These are phyloP conservation scores for Brachypteracias leptosomus DNA, from an alignment of 2,113 vertebrate genomes.

Conservation along the genomic window DNA sequence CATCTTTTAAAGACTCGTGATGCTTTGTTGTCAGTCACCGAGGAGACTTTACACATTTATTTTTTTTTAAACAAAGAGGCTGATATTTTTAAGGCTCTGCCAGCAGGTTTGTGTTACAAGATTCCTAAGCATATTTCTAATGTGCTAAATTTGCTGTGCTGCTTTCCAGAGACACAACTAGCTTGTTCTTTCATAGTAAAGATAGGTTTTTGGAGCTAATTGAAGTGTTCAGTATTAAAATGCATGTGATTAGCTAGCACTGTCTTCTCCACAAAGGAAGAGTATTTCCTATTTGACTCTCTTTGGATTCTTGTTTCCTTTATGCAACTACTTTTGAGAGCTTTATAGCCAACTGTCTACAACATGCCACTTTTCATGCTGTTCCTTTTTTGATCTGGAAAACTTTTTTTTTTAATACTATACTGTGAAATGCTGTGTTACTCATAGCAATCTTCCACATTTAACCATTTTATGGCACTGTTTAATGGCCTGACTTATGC, in stretches of 20 bases:
- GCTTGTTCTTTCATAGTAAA: background rate
- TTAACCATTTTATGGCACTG: background rate
- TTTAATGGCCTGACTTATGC: background rate
- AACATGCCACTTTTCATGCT: background rate
- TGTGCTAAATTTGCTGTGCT: background rate
- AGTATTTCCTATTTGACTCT: background rate
- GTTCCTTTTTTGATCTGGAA: constrained; percentile 22
- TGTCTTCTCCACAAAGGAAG: background rate
- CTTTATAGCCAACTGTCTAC: background rate
- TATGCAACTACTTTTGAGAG: background rate
- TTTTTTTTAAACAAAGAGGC: background rate
- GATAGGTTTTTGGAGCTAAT: background rate
- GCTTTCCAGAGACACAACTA: background rate
- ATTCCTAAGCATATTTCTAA: background rate
- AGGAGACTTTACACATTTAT: background rate
- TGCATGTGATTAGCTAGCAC: background rate
- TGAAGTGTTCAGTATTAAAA: background rate
- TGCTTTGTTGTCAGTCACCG: background rate
- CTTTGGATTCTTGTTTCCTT: background rate
- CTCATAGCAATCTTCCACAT: background rate
- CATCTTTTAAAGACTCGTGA: background rate
- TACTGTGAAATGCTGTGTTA: background rate
- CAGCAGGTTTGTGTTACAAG: background rate
- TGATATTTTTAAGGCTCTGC: background rate
- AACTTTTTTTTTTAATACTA: background rate